Evolutionary conservation across 2,888 invertebrate species (phyloP), one percentile per base, ranked within the genome.

Genomic region (Zeuzera pyrina): DNA sequence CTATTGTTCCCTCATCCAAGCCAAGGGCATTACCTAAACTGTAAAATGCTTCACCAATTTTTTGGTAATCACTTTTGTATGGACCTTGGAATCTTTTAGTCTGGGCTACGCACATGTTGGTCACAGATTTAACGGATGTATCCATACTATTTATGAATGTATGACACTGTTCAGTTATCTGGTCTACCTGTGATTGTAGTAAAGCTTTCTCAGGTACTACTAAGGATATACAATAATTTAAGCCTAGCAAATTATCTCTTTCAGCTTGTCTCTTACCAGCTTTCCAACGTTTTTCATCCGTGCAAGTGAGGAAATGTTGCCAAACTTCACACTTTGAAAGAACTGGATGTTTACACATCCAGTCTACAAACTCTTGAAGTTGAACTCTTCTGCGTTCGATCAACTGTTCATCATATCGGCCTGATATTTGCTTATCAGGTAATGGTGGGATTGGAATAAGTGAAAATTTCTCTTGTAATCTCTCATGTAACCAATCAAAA

Each of bases 241-340:
- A 92, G 4, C 96, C 96, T 47, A 93, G 85, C 41, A 95, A 87
- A 52, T 94, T 92, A 69, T 99, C 98, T 56, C 92, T 93, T 72
- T 99, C 98, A 1, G 98, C 98, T 69, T 90, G 91, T 41, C 98
- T 85, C 73, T 98, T 98, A 2, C 98, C 98, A 29, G 88, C 89
- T 78, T 99, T 99, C 98, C 98, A 99, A 48, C 92, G 89, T 69
- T 97, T 97, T 53, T 97, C 98, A 77, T 98, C 98, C 4, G 95
- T 97, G 64, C 98, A 98, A 2, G 95, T 95, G 30, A 99, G 88
- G 69, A 99, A 99, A 69, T 99, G 98, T 60, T 93, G 90, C 94
- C 97, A 98, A 0, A 98, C 98, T 46, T 94, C 93, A 55, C 91
- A 91, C 49, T 89, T 90, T 2, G 96, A 94, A 23, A 99, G 79